These are phyloP conservation scores for Kryptolebias marmoratus DNA, from an alignment of 2,113 vertebrate genomes.

Conservation along the genomic window DNA sequence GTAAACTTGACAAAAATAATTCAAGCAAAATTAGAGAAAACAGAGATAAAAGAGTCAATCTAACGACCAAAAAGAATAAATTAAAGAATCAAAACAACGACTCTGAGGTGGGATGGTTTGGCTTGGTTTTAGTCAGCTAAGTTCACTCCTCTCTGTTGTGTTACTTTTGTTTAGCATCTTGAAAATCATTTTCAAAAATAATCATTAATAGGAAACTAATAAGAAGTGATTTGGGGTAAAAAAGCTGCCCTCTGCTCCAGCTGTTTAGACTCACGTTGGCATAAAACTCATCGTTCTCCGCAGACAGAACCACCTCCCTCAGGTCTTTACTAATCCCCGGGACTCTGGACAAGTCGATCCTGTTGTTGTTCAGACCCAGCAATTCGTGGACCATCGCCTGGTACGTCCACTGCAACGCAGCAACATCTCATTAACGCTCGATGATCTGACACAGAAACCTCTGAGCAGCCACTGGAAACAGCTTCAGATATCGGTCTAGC, in stretches of 20 bases:
- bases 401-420: slow-evolving; percentile 89
- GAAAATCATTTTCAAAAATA: too few relatives aligned
- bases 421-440: not conserved
- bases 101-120: too few relatives aligned
- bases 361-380: slow-evolving; percentile 95
- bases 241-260: not conserved
- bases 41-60: too few relatives aligned
- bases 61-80: too few relatives aligned
- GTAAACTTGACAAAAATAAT: too few relatives aligned
- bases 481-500: not conserved
- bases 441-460: not conserved
- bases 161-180: too few relatives aligned
- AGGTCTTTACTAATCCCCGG: slow-evolving; percentile 93
- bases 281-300: slow-evolving; percentile 96
- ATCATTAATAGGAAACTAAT: too few relatives aligned
- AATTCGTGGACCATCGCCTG: slow-evolving; percentile 98
- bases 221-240: not conserved
- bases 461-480: not conserved
- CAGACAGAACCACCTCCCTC: slow-evolving; percentile 92
- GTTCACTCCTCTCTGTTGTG: too few relatives aligned
- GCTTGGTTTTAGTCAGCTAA: too few relatives aligned
- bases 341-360: slow-evolving; percentile 93
- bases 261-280: slow-evolving; percentile 86
- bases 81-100: too few relatives aligned
- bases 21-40: too few relatives aligned